Evolutionary conservation across 1,140 invertebrate genomes (phyloP), one percentile per base, ranked within the genome.

Genomic region (Atta texana): DNA sequence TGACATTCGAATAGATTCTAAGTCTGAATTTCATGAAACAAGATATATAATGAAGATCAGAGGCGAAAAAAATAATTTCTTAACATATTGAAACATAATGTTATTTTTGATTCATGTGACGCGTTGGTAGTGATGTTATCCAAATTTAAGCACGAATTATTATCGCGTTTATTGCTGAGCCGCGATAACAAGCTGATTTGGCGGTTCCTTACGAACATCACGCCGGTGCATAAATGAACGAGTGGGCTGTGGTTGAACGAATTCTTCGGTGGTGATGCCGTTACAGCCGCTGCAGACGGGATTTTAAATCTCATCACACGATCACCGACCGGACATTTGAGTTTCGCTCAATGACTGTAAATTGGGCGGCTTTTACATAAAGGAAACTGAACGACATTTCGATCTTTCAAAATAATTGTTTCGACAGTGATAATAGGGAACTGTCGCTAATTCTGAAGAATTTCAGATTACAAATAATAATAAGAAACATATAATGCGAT

Each of bases 191-290:
- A 86, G 71, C 69, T 87, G 76, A 89, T 89, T 81, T 81, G 84
- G 75, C 84, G 57, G 61, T 74, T 81, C 77, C 78, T 72, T 55
- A 49, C 55, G 21, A 59, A 44, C 55, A 53, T 31, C 53, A 69
- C n/a, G 87, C 51, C 61, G 71, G 21, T 82, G 85, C 53, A 87
- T 69, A 87, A 89, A 59, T 78, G 77, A 53, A 87, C 57, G 89
- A 72, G 89, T 90, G 72, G 89, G 89, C 77, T 24, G 89, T 44
- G 61, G 64, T 86, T 51, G 76, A 89, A 85, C 63, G 77, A 89
- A 90, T 90, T 90, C 88, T 90, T 90, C 53, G 71, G 12, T 39
- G 80, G 85, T 77, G 88, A 90, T 89, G 85, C 44, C 28, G 71
- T 87, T 86, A 51, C 53, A 51, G 39, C 53, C 28, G 55, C 44